phyloP scores from a whole-genome alignment of 2,797 vertebrate genomes.

The Sebastes vulpes region DNA sequence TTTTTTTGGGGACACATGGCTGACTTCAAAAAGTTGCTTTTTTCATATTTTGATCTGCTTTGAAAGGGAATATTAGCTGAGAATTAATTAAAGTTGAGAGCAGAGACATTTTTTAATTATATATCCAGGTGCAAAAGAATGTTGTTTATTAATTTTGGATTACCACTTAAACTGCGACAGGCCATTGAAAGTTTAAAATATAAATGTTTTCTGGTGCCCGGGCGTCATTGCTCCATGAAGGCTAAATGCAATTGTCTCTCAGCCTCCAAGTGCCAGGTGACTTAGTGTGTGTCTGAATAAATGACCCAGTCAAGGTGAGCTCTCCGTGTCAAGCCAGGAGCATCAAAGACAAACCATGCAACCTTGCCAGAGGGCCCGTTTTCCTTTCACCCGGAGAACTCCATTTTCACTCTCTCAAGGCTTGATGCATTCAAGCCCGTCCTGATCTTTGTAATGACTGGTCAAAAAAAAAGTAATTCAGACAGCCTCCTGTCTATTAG shows the following conservation, averaged over 20 bases:
- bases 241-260: slow-evolving; percentile 60
- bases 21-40: neutral
- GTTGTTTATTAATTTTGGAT: slow-evolving; percentile 27
- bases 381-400: slow-evolving; percentile 74
- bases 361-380: slow-evolving; percentile 69
- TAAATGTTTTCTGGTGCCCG: slow-evolving; percentile 30
- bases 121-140: neutral
- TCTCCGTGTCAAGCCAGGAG: slow-evolving; percentile 59
- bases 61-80: slow-evolving; percentile 10
- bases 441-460: slow-evolving; percentile 69
- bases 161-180: neutral
- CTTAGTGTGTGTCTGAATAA: slow-evolving; percentile 73
- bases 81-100: slow-evolving; percentile 33
- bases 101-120: neutral
- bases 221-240: slow-evolving; percentile 61
- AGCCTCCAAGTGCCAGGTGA: slow-evolving; percentile 50
- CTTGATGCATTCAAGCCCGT: slow-evolving; percentile 66
- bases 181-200: slow-evolving; percentile 36
- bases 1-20: neutral
- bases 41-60: neutral
- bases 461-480: slow-evolving; percentile 49
- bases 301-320: slow-evolving; percentile 81
- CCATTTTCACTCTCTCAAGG: slow-evolving; percentile 60
- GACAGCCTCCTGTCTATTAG: slow-evolving; percentile 65
- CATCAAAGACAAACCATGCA: slow-evolving; percentile 72